phyloP scores from a whole-genome alignment of 2,888 invertebrate species.

The Lissocephala sabroskyi region DNA sequence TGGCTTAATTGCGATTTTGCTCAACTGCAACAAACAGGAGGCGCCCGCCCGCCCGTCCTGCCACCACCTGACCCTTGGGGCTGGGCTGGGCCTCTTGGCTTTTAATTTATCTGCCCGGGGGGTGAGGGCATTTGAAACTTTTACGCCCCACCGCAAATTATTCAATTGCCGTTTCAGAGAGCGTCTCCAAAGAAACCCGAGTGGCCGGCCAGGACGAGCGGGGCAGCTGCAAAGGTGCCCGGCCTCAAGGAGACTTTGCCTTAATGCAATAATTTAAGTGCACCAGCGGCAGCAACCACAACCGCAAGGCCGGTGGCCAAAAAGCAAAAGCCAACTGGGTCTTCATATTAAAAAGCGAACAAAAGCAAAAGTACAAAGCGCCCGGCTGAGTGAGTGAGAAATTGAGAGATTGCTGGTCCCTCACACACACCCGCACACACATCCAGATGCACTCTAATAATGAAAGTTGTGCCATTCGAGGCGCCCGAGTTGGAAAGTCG shows the following conservation, averaged over 20 bases:
- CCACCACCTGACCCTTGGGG: not conserved
- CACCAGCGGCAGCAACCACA: conserved; percentile 54
- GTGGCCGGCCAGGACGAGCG: conserved; percentile 8
- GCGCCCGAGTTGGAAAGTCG: conserved; percentile 19
- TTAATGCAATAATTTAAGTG: conserved; percentile 63
- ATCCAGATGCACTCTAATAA: conserved; percentile 50
- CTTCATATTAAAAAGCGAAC: conserved; percentile 51
- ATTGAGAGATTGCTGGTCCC: conserved; percentile 20
- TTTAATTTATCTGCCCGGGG: conserved; percentile 32
- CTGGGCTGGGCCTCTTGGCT: conserved; percentile 21
- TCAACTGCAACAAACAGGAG: conserved; percentile 42
- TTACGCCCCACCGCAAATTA: conserved; percentile 52
- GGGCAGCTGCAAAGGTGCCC: conserved; percentile 22
- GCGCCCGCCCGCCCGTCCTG: too few relatives aligned
- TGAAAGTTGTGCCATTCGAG: conserved; percentile 46
- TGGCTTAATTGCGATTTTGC: conserved; percentile 56
- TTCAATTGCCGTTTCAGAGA: conserved; percentile 45
- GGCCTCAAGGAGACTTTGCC: conserved; percentile 50
- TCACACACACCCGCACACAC: conserved; percentile 10
- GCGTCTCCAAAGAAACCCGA: not conserved
- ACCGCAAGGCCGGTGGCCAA: conserved; percentile 29
- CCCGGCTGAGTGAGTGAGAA: too few relatives aligned
- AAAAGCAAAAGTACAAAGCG: conserved; percentile 21
- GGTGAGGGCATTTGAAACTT: conserved; percentile 35
- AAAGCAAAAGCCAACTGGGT: conserved; percentile 32